Conservation (phyloP, 37 sponge, comb jelly and placozoan genomes). For the Theonella swinhoei region DNA sequence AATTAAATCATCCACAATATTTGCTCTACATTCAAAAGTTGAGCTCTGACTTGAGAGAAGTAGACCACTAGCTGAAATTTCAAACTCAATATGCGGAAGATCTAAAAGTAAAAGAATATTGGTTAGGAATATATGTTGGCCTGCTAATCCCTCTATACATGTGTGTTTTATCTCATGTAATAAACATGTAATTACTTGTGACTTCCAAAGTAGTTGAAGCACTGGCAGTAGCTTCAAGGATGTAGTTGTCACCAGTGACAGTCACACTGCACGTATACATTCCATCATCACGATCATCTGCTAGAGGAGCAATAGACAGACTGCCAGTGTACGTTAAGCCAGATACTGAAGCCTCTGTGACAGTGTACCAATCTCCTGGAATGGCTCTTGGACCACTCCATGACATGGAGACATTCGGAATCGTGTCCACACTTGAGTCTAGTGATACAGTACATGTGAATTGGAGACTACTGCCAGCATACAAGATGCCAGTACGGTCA, state of each 20-base stretch:
- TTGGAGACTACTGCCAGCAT: background rate
- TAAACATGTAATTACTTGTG: no score
- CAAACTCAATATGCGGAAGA: no score
- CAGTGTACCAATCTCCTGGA: background rate
- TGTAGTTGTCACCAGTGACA: background rate
- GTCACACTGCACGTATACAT: background rate
- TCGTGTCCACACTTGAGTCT: background rate
- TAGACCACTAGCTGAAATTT: background rate
- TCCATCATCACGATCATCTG: background rate
- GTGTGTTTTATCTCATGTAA: no score
- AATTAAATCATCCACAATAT: background rate
- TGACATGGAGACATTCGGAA: background rate
- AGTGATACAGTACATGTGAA: background rate
- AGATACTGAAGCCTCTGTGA: background rate
- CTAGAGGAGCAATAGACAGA: background rate
- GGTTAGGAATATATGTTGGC: no score
- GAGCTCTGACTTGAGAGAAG: background rate
- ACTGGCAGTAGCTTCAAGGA: background rate
- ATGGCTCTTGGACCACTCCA: background rate
- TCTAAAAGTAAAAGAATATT: no score
- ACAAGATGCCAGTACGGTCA: background rate
- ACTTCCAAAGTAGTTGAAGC: background rate
- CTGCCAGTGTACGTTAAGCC: background rate
- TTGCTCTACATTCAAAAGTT: background rate
- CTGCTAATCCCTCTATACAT: no score